phyloP scores from a whole-genome alignment of 1,140 invertebrate genomes.

The Drosophila seguyi region DNA sequence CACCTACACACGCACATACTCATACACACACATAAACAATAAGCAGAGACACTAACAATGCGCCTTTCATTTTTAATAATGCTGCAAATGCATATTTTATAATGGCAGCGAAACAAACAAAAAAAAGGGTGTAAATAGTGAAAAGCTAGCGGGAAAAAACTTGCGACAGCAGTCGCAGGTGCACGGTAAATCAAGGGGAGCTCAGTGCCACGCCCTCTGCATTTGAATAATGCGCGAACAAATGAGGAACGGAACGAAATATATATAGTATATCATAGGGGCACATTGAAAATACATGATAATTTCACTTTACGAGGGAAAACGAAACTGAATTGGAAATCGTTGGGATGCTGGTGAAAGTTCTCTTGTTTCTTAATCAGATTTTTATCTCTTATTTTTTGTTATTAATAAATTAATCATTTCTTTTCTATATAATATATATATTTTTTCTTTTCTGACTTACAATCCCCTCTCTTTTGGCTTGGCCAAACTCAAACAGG shows the following conservation, averaged over 20 bases:
- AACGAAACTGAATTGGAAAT: neutral
- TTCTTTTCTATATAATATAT: neutral
- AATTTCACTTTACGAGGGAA: neutral
- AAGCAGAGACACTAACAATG: slow-evolving; percentile 43
- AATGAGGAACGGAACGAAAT: slow-evolving; percentile 26
- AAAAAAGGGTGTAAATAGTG: slow-evolving; percentile 45
- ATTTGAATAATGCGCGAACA: slow-evolving; percentile 54
- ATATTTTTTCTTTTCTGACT: neutral
- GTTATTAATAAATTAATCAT: neutral
- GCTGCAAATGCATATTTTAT: slow-evolving; percentile 75
- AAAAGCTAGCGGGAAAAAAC: slow-evolving; percentile 36
- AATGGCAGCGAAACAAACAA: slow-evolving; percentile 47
- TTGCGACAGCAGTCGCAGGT: slow-evolving; percentile 60
- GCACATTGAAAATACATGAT: neutral
- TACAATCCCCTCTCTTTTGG: neutral
- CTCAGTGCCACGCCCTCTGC: slow-evolving; percentile 31
- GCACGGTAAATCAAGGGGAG: slow-evolving; percentile 65
- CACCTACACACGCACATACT: slow-evolving; percentile 20
- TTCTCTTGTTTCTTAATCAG: neutral
- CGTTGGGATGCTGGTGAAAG: too few relatives aligned
- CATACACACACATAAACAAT: slow-evolving; percentile 1
- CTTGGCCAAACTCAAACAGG: neutral
- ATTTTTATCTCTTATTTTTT: neutral
- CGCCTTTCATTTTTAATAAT: slow-evolving; percentile 70
- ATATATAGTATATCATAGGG: neutral